Conservation (phyloP, 2,113 vertebrate species). For the Oxygymnocypris stewartii region DNA sequence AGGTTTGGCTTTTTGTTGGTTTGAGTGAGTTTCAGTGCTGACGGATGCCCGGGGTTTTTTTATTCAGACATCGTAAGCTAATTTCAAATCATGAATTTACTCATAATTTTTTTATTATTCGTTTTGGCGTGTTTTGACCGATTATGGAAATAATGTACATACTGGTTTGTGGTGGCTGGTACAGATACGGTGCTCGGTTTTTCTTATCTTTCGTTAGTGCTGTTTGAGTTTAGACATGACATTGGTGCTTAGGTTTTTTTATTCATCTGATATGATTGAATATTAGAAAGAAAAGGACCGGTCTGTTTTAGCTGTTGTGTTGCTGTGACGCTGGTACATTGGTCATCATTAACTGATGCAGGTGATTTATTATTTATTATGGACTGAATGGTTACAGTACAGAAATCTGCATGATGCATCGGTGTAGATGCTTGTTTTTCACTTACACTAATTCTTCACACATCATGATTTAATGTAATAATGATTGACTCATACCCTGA, state of each 20-base stretch:
- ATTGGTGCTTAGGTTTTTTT: neutral
- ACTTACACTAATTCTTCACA: neutral
- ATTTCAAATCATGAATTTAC: slow-evolving; percentile 7
- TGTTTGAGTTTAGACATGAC: neutral
- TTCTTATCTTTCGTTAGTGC: neutral
- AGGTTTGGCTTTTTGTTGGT: neutral
- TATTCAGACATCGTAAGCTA: neutral
- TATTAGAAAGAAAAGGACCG: neutral
- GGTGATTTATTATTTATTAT: neutral
- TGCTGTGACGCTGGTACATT: neutral
- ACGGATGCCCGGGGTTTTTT: neutral
- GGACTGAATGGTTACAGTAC: neutral
- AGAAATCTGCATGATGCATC: neutral
- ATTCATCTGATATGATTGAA: neutral
- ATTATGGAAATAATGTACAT: neutral
- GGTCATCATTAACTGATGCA: neutral
- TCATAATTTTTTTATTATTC: neutral
- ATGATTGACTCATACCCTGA: neutral
- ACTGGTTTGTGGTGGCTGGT: neutral
- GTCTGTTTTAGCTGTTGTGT: neutral
- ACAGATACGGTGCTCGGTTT: slow-evolving; percentile 8
- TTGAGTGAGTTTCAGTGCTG: neutral
- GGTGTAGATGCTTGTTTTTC: neutral
- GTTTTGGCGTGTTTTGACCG: neutral
- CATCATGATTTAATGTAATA: neutral